Base-by-base conservation (phyloP, 2,797 vertebrate species). In the Sebastes kiyomatsui region DNA sequence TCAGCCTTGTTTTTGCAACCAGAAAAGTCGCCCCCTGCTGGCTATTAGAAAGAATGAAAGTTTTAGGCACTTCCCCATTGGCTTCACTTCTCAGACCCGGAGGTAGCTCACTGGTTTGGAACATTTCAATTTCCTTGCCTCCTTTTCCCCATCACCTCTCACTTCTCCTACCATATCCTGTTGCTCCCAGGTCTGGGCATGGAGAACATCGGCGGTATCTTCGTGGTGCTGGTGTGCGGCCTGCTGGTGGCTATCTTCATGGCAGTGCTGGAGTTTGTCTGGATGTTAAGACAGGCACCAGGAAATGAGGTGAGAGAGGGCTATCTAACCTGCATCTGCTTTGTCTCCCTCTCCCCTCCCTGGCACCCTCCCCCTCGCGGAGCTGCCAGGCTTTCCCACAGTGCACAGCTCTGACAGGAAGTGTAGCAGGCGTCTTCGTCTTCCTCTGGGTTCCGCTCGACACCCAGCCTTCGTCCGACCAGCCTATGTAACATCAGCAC, bases 121-220 rank as follows among this genome's bases (percentile, higher is more conserved):
- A 54, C 35, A 25, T 64, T 42, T 66, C 7, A 16, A 2, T 67
- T 52, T 25, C n/a, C 70, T 58, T 9, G 8, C 18, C 13, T 28
- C 1, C 28, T 5, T 56, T 62, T 12, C 54, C 4, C 33, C 5
- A 0, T 59, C 42, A 22, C 46, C 14, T 75, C 4, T 67, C 28
- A 59, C 80, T 11, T 28, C 30, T 67, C 12, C 55, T n/a, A 20
- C 68, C 55, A 33, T 16, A 1, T 49, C 27, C 42, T 32, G 67
- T 75, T 27, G 71, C 82, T 72, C 42, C 30, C 83, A 99, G 99
- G 99, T 82, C 95, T 99, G 80, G 99, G 99, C 30, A 99, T 99
- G 98, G 98, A 99, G 95, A 99, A 99, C 87, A 99, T 99, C 11
- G 99, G 98, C 22, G 99, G 99, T 64, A 99, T 99, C 95, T 99